Evolutionary conservation across 2,888 invertebrate genomes (phyloP).

Genomic region (Sepiola atlantica): DNA sequence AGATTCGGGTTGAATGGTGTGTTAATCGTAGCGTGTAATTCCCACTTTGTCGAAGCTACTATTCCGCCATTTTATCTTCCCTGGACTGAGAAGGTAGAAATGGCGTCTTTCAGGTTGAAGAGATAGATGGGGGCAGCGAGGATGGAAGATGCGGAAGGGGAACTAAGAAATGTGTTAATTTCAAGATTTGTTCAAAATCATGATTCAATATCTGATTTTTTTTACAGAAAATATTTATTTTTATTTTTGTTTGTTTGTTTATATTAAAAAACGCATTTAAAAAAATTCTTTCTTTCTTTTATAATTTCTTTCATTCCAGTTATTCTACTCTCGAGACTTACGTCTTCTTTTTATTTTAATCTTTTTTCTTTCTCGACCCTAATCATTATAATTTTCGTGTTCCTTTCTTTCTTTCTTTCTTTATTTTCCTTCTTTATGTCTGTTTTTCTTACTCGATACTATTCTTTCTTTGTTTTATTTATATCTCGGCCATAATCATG

Average conservation of each 20-base stretch:
- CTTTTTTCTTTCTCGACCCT: too few relatives aligned
- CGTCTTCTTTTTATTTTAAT: too few relatives aligned
- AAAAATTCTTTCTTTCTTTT: background rate
- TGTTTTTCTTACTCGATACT: too few relatives aligned
- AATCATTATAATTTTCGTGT: too few relatives aligned
- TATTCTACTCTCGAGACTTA: too few relatives aligned
- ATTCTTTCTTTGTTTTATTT: too few relatives aligned
- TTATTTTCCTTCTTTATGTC: too few relatives aligned
- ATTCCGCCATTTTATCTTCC: background rate
- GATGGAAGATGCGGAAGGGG: too few relatives aligned
- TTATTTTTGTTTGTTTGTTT: background rate
- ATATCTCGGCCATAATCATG: too few relatives aligned
- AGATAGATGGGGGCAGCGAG: too few relatives aligned
- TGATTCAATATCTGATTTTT: background rate
- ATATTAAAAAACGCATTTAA: background rate
- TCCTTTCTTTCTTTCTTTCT: too few relatives aligned
- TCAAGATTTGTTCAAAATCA: background rate
- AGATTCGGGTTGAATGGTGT: background rate
- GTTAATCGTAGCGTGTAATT: background rate
- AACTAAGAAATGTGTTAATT: background rate
- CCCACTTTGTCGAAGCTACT: background rate
- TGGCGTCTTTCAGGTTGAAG: background rate
- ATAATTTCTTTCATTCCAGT: too few relatives aligned
- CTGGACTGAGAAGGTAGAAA: background rate
- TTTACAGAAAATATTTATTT: background rate